Evolutionary conservation across 2,888 invertebrate genomes (phyloP), one percentile per base, ranked within the genome.

Genomic region (Acanthosepion pharaonis): DNA sequence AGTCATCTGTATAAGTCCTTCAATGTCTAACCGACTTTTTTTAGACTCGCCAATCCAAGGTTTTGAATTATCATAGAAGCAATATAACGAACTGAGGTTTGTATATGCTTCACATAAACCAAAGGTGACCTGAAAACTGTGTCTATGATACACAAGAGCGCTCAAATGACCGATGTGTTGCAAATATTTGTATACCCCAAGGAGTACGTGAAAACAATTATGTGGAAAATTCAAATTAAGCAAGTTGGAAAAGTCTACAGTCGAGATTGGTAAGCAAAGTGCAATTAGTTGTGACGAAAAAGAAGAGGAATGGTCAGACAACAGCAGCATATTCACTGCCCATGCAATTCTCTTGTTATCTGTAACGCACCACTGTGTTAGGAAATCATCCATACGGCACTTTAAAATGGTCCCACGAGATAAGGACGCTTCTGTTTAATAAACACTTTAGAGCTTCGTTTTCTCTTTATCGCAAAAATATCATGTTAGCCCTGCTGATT

Each of bases 331-430:
- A 78, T 78, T 78, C n/a, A 78, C n/a, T 11, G 78, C n/a, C 78
- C 78, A 33, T 78, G 78, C 78, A 33, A 78, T 78, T n/a, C n/a
- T n/a, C 78, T n/a, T n/a, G 78, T 78, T 78, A 78, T 78, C 78
- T 78, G 78, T 11, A 78, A 78, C 78, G 78, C 78, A 78, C n/a
- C 78, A 78, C 78, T 78, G 78, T 78, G n/a, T 78, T 5, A 78
- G 78, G 78, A 78, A 78, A 78, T 15, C 78, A n/a, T n/a, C 78
- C 78, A n/a, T 78, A 78, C 18, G 78, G 18, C n/a, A 78, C 78
- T 78, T 78, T 33, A 78, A 78, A 33, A 78, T 78, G n/a, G 15
- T 78, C 78, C 78, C n/a, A 5, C n/a, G 78, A 78, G 78, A 78
- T 78, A 33, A 33, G n/a, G n/a, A n/a, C 78, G n/a, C 5, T 78